Base-by-base conservation (phyloP, 2,888 invertebrate genomes). In the Noctua janthina region DNA sequence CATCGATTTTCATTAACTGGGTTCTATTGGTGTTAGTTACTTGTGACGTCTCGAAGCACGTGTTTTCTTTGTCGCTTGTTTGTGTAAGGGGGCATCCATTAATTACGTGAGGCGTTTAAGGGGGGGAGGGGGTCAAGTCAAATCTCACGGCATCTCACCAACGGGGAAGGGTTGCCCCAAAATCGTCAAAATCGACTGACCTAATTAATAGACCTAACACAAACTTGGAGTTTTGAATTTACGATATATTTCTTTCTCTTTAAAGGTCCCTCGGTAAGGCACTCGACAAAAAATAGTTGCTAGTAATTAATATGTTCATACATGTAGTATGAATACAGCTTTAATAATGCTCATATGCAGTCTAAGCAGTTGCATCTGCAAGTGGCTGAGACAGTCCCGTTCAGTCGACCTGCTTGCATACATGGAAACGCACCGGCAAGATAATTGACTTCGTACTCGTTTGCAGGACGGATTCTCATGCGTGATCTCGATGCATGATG, bases 401-500 rank as follows among this genome's bases (percentile, higher is more conserved):
- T 56, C 29, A 49, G 17, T 75, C 39, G 39, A 76, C 17, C 20
- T 43, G 49, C 17, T 46, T 59, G 56, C 39, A n/a, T 35, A 10
- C 4, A 76, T 15, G 3, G 17, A 59, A 35, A 35, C n/a, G 13
- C n/a, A 73, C n/a, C 20, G 13, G 2, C 15, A 74, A 39, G 46
- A 49, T 79, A 64, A 84, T 51, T 7, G 11, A 56, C 62, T 17
- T 67, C 6, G 13, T 76, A 46, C 15, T 71, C 54, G 4, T 78
- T 90, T 92, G 10, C 90, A 98, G 98, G 98, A 98, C 68, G 98
- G 98, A 76, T 99, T 99, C 93, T 98, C 98, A 77, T 98, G 98
- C 89, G 98, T 98, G 0, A 98, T 99, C 86, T 98, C 99, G 0
- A 98, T 99, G 98, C 97, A 98, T 77, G 98, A 99, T 90, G 99